These are phyloP conservation scores for Mythimna loreyi DNA, from an alignment of 2,888 invertebrate genomes.

Conservation along the genomic window DNA sequence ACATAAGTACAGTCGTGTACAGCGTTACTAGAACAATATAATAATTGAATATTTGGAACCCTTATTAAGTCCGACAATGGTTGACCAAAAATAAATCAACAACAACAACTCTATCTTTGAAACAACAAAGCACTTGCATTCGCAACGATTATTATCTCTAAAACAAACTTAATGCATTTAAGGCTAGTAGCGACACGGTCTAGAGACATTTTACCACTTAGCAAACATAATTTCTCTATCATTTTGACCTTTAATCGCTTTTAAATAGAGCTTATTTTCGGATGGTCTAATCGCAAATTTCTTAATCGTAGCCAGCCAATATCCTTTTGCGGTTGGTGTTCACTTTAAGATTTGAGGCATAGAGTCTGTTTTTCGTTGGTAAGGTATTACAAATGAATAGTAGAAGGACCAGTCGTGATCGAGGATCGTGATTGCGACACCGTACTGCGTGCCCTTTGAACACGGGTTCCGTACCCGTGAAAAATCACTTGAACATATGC, in stretches of 20 bases:
- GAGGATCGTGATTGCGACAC: conserved; percentile 90
- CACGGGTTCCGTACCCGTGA: conserved; percentile 89
- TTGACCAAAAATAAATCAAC: conserved; percentile 89
- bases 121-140: conserved; percentile 87
- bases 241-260: conserved; percentile 63
- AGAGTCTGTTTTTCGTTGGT: conserved; percentile 71
- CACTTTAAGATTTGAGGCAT: conserved; percentile 65
- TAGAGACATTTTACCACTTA: conserved; percentile 85
- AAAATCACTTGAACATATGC: conserved; percentile 90
- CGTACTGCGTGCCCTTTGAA: conserved; percentile 89
- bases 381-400: conserved; percentile 80
- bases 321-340: conserved; percentile 57
- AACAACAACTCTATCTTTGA: conserved; percentile 89
- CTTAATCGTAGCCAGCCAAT: conserved; percentile 54
- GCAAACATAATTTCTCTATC: conserved; percentile 69
- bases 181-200: conserved; percentile 90
- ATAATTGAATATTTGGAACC: conserved; percentile 73
- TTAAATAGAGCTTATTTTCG: conserved; percentile 72
- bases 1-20: conserved; percentile 46
- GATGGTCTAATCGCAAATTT: conserved; percentile 63
- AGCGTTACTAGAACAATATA: conserved; percentile 58
- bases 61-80: conserved; percentile 84
- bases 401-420: conserved; percentile 88
- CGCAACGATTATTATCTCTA: conserved; percentile 90
- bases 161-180: conserved; percentile 90